These are phyloP conservation scores for Chelonia mydas DNA, from an alignment of 2,797 vertebrate species.

Conservation along the genomic window DNA sequence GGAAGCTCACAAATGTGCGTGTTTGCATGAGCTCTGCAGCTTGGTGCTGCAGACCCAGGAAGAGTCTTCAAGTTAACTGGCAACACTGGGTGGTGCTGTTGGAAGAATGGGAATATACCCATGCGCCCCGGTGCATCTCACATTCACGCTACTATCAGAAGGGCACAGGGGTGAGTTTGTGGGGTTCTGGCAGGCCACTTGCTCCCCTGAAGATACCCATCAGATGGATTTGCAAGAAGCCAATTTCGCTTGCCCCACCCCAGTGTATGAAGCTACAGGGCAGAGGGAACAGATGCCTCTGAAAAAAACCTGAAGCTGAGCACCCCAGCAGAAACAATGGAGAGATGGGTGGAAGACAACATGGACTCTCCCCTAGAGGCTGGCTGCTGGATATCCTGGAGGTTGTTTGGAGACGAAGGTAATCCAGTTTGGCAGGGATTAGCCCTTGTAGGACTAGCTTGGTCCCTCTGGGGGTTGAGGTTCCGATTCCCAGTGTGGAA, in stretches of 20 bases:
- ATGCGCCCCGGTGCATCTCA: not conserved
- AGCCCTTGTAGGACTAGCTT: not conserved
- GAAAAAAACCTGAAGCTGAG: not conserved
- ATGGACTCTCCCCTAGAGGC: not conserved
- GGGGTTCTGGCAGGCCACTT: not conserved
- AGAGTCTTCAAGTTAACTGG: not conserved
- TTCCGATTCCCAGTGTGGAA: not conserved
- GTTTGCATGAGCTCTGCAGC: not conserved
- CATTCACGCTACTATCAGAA: not conserved
- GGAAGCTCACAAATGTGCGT: not conserved
- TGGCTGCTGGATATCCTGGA: not conserved
- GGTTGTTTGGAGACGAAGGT: not conserved
- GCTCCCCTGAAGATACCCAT: not conserved
- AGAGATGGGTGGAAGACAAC: not conserved
- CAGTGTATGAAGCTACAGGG: not conserved
- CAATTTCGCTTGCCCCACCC: not conserved
- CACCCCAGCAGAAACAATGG: not conserved
- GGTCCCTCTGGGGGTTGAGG: not conserved
- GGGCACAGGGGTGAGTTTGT: not conserved
- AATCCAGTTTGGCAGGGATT: not conserved
- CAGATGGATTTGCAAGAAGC: not conserved
- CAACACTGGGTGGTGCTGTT: not conserved
- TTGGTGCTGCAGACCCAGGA: not conserved
- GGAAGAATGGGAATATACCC: not conserved
- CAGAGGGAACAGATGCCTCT: not conserved